phyloP scores from a whole-genome alignment of 1,140 invertebrate species.

The Mamestra configurata region DNA sequence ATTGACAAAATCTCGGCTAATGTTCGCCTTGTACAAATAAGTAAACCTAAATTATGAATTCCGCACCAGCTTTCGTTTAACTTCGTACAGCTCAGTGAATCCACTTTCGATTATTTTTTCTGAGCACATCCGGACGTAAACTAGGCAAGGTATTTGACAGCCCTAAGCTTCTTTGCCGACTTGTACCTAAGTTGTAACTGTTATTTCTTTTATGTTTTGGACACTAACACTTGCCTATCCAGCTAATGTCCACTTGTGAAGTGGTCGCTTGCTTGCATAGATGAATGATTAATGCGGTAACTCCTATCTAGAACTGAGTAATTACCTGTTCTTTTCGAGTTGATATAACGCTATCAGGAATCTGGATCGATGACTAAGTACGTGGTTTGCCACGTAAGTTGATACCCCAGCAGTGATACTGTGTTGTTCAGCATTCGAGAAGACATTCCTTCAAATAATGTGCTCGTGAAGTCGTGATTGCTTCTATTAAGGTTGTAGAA shows the following conservation, averaged over 20 bases:
- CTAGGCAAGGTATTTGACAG: not conserved
- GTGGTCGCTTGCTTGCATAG: slow-evolving; percentile 16
- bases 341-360: slow-evolving; percentile 12
- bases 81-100: not conserved
- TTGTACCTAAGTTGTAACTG: slow-evolving; percentile 22
- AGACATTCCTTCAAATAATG: slow-evolving; percentile 11
- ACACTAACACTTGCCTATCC: slow-evolving; percentile 33
- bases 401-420: slow-evolving; percentile 6
- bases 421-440: not conserved
- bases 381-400: slow-evolving; percentile 23
- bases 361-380: slow-evolving; percentile 28
- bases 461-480: not conserved
- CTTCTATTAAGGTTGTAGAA: not conserved
- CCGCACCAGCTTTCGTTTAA: slow-evolving; percentile 8
- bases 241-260: slow-evolving; percentile 34
- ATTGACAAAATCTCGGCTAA: not conserved
- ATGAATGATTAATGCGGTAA: slow-evolving; percentile 34
- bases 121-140: not conserved
- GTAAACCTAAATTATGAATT: slow-evolving; percentile 4
- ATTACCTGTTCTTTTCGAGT: slow-evolving; percentile 19
- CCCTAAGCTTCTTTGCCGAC: slow-evolving; percentile 11
- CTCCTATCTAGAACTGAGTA: slow-evolving; percentile 20
- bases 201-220: slow-evolving; percentile 41
- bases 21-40: not conserved
- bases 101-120: not conserved